Evolutionary conservation across 1,140 invertebrate genomes (phyloP), one percentile per base, ranked within the genome.

Genomic region (Heterodera carotae): DNA sequence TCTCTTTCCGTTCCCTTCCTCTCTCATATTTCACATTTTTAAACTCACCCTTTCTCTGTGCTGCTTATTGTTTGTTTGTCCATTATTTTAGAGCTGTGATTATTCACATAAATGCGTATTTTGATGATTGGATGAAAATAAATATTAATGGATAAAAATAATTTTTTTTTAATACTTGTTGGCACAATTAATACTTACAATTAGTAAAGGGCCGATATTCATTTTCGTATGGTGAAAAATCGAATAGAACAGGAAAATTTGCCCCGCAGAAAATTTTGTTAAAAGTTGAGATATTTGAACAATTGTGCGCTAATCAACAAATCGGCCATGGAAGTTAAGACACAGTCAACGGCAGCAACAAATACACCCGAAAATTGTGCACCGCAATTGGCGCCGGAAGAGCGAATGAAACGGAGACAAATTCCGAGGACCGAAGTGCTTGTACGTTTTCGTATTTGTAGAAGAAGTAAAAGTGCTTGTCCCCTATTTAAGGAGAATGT

Each of bases 401-500:
- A 80, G 60, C 43, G 82, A 48, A 82, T 82, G 81, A 75, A 78
- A 25, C 48, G 48, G 29, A 53, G 69, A 56, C 77, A 80, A 33
- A 77, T 83, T 53, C 69, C 79, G 15, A 83, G 76, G 31, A 76
- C 82, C 31, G 64, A 75, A 71, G 82, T 83, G 67, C 36, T 83
- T 48, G 82, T 83, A 70, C 27, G 71, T 75, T 78, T 22, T 77
- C 27, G 15, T 15, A 74, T 74, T 59, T 25, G 29, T 22, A 59
- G 10, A 48, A 10, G 22, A 72, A 72, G 18, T 56, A 15, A 31
- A 27, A 33, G 27, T 70, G 27, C 34, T 70, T 67, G 31, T 67
- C n/a, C n/a, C n/a, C 84, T 77, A 85, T 89, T 90, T 76, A 86
- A 97, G 95, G 94, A 97, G 87, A 94, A 98, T 92, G 95, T 98